A percentile compares a stretch with the other conserved stretches of the same genome.
These are phyloP conservation scores for Sebastes reedi DNA, from an alignment of 2,797 vertebrate genomes.

Conservation along the genomic window DNA sequence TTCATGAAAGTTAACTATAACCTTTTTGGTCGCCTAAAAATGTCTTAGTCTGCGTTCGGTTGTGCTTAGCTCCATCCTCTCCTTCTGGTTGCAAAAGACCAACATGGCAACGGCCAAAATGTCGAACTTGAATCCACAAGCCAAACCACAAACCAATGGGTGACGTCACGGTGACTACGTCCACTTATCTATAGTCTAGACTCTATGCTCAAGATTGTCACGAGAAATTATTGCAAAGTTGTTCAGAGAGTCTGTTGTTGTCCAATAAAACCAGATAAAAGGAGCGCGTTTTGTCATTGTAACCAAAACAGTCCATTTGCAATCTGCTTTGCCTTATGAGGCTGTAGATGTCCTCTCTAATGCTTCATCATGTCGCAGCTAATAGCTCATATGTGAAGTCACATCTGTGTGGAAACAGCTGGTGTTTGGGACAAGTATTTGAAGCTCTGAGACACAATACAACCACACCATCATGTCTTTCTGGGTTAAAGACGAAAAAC, in stretches of 20 bases:
- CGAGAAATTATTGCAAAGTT: not conserved
- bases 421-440: conserved; percentile 24
- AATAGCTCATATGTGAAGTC: not conserved
- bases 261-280: not conserved
- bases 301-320: conserved; percentile 1
- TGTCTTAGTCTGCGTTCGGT: too few species aligned
- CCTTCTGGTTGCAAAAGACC: too few species aligned
- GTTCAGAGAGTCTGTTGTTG: not conserved
- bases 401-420: conserved; percentile 53
- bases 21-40: too few species aligned
- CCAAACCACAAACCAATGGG: too few species aligned
- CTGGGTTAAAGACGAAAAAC: conserved; percentile 23
- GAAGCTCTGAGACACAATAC: conserved; percentile 23
- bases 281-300: not conserved
- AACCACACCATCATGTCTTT: conserved; percentile 4
- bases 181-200: too few species aligned
- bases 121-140: too few species aligned
- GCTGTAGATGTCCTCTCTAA: not conserved
- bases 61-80: too few species aligned
- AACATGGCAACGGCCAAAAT: too few species aligned
- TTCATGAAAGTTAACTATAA: too few species aligned
- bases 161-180: too few species aligned
- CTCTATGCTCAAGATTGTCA: not conserved
- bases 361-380: conserved; percentile 2
- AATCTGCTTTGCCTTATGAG: not conserved